Percentiles rank a stretch among this genome's conserved stretches.
These are phyloP conservation scores for Phrynocephalus forsythii DNA, from an alignment of 2,797 vertebrate genomes.

Conservation along the genomic window DNA sequence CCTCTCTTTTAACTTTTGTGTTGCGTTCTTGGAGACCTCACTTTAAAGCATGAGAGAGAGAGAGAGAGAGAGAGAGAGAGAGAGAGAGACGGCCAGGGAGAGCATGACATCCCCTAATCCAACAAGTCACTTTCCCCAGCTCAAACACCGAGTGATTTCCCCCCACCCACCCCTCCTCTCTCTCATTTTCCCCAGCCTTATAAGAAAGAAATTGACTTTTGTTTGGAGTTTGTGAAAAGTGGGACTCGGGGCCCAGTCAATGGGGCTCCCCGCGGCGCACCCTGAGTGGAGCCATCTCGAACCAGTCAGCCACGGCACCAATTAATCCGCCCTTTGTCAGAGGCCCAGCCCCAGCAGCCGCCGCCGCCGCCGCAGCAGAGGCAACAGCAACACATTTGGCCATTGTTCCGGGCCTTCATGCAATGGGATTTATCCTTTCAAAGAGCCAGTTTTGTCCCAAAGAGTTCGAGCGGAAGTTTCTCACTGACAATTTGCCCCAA, in stretches of 20 bases:
- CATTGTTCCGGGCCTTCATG: slow-evolving; percentile 98
- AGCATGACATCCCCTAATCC: slow-evolving; percentile 79
- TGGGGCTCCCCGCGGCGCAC: slow-evolving; percentile 97
- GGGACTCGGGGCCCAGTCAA: slow-evolving; percentile 99
- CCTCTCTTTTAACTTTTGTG: slow-evolving; percentile 54
- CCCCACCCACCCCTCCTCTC: slow-evolving; percentile 66
- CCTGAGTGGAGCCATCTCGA: slow-evolving; percentile 99
- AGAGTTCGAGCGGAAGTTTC: slow-evolving; percentile 99
- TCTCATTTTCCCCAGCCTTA: slow-evolving; percentile 81
- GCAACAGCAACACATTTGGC: slow-evolving; percentile 95
- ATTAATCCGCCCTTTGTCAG: slow-evolving; percentile 99
- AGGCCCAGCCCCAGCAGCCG: slow-evolving; percentile 82
- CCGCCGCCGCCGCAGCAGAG: slow-evolving; percentile 85
- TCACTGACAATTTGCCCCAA: slow-evolving; percentile 99
- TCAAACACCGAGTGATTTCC: slow-evolving; percentile 89
- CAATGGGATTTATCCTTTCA: slow-evolving; percentile 99
- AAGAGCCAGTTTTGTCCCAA: slow-evolving; percentile 99
- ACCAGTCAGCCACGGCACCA: slow-evolving; percentile 99
- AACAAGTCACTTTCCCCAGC: slow-evolving; percentile 93
- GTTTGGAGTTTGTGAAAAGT: slow-evolving; percentile 99
- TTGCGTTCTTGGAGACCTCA: slow-evolving; percentile 71
- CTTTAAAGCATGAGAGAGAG: slow-evolving; percentile 74
- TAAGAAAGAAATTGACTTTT: slow-evolving; percentile 99
- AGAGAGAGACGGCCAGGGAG: slow-evolving; percentile 60
- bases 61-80: background rate